Base-by-base conservation (phyloP, 2,797 vertebrate species). In the Oryzias sinensis region DNA sequence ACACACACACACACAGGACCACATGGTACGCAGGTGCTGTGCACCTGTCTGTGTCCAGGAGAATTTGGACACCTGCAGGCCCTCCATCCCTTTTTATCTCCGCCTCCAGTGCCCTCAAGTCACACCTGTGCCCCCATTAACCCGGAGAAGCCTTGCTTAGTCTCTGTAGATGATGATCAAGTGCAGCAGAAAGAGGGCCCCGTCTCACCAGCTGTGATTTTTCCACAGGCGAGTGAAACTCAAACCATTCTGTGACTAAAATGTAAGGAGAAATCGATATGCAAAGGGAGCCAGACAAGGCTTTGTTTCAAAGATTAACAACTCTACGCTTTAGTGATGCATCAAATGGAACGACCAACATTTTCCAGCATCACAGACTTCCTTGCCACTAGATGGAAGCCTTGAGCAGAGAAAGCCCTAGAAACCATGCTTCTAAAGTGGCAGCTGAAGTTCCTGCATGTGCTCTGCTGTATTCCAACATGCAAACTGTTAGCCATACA, bases 321-420 rank as follows among this genome's bases (percentile, higher is more conserved):
- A 0, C 37, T 44, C 29, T 53, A 42, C 53, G 5, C 24, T 40
- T 56, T 29, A 25, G 4, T 2, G 18, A 57, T 18, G 16, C 14
- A 49, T 37, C 5, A 53, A 59, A 8, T 18, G 13, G 1, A 17
- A 16, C 59, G 14, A 42, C 15, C 56, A 5, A 60, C 50, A 13
- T 29, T 46, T 42, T 11, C 20, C 9, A 48, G 43, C 18, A 47
- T 22, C 3, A 16, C n/a, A 29, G 47, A 68, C 29, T 25, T n/a
- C n/a, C 62, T 53, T 50, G 70, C 85, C 88, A 88, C 87, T 89
- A 87, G 85, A 83, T 87, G 89, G 81, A 87, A 88, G 82, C 63
- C 84, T 89, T 81, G 87, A 89, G 87, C 81, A 85, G 73, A 80
- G 65, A 48, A 77, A 81, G 63, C 58, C 2, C 33, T 65, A 27